Base-by-base conservation (phyloP, 2,113 vertebrate species). In the Coptodon bakossiorum region DNA sequence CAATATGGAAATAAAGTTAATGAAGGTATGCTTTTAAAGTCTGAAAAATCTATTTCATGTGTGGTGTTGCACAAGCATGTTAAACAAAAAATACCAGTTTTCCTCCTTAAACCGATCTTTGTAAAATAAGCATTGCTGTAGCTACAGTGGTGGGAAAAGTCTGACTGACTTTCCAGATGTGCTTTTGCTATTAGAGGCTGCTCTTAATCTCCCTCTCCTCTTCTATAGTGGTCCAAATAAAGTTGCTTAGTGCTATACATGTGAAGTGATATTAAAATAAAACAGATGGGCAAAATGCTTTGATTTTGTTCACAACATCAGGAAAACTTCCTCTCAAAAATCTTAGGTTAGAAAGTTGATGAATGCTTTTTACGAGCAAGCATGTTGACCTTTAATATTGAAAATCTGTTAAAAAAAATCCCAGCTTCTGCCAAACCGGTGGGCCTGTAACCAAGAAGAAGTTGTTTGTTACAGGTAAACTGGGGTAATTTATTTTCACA, bases 201-300 rank as follows among this genome's bases (percentile, higher is more conserved):
- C 59, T 6, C 29, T 63, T 34, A 63, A 63, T 63, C 16, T 63
- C 59, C 59, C 6, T 19, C 16, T 63, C 29, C 59, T 63, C 52
- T 63, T 83, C 52, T 43, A 66, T 59, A 29, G 82, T 68, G 34
- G 81, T 73, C 50, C 34, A 79, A 80, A 52, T 27, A 31, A 73
- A 56, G 43, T 71, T 34, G 73, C 24, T 36, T 6, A 5, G 38
- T 63, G 71, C 80, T 48, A 29, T 66, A 82, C 40, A 61, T 50
- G 19, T 59, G 40, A 86, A 52, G 7, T 43, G 24, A 81, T 81
- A 40, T 86, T 82, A 81, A 86, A 86, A 59, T 85, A 45, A 50
- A 88, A 40, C 84, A 91, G 86, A 90, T 89, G 66, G 86, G 68
- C 43, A 36, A 82, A 63, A 86, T 73, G 34, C 61, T 86, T 79